Evolutionary conservation across 2,888 invertebrate genomes (phyloP).

Genomic region (Sarcophaga subvicina): DNA sequence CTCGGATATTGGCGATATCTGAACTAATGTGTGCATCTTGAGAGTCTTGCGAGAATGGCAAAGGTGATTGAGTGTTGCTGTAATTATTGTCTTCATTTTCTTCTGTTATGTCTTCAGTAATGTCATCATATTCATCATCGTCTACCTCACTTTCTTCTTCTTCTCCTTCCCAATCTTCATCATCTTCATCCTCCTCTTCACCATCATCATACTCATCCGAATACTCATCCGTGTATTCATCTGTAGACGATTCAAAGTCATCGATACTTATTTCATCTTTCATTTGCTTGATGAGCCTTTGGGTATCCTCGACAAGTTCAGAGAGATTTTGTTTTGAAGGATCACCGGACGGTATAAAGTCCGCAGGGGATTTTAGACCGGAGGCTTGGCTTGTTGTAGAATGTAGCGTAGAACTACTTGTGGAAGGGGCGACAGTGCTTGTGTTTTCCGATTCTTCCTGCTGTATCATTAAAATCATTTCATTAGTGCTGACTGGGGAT

Average conservation of each 20-base stretch:
- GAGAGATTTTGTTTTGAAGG: constrained; percentile 80
- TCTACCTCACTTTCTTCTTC: constrained; percentile 72
- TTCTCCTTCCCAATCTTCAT: constrained; percentile 76
- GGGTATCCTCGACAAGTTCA: constrained; percentile 85
- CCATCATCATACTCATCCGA: constrained; percentile 82
- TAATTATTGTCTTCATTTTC: constrained; percentile 56
- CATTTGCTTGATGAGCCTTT: constrained; percentile 86
- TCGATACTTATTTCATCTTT: constrained; percentile 86
- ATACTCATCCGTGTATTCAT: constrained; percentile 83
- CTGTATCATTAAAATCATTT: constrained; percentile 72
- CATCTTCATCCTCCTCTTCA: constrained; percentile 76
- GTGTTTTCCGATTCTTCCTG: constrained; percentile 29
- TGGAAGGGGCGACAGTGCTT: constrained; percentile 68
- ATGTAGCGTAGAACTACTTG: constrained; percentile 73
- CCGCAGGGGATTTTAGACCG: constrained; percentile 71
- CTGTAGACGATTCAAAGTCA: constrained; percentile 80
- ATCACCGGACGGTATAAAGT: constrained; percentile 78
- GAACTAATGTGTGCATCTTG: constrained; percentile 47
- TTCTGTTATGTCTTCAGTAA: constrained; percentile 71
- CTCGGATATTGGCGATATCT: constrained; percentile 24
- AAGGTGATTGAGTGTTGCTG: constrained; percentile 32
- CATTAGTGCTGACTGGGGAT: constrained; percentile 72
- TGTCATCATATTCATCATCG: constrained; percentile 74
- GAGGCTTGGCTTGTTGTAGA: constrained; percentile 73
- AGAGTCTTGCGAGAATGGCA: constrained; percentile 33